phyloP scores from a whole-genome alignment of 2,113 vertebrate genomes.

The Corythornis madagascariensis region DNA sequence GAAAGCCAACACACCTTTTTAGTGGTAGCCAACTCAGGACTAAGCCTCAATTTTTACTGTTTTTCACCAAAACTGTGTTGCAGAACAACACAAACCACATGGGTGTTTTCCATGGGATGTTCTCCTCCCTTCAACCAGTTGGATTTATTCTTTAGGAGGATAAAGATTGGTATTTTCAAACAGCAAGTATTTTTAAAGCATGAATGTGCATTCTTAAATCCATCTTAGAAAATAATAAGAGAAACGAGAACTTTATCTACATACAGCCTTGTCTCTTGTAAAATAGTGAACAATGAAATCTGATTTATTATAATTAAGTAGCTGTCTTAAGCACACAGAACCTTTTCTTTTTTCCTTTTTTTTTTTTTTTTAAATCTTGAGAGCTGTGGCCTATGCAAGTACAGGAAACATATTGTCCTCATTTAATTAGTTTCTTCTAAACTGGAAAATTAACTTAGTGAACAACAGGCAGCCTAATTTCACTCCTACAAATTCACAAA shows the following conservation, averaged over 20 bases:
- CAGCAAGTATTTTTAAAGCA: not conserved
- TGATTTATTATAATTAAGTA: not conserved
- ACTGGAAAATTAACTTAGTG: conserved; percentile 27
- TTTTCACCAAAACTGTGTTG: not conserved
- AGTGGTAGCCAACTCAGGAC: not conserved
- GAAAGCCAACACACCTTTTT: not conserved
- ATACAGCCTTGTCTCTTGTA: not conserved
- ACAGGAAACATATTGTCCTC: not conserved
- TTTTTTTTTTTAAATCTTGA: not conserved
- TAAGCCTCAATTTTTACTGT: not conserved
- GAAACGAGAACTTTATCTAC: not conserved
- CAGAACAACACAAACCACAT: not conserved
- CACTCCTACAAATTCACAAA: not conserved
- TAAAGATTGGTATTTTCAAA: not conserved
- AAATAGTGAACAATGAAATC: not conserved
- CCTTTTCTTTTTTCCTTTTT: not conserved
- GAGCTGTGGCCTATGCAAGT: not conserved
- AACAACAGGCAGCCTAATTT: conserved; percentile 21
- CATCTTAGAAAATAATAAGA: not conserved
- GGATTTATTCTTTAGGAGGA: not conserved
- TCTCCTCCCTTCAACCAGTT: not conserved
- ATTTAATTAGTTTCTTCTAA: conserved; percentile 38
- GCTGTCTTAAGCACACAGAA: not conserved
- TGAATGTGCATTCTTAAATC: not conserved
- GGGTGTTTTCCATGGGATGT: not conserved